A percentile compares a stretch with the other conserved stretches of the same genome.
phyloP scores from a whole-genome alignment of 2,113 vertebrate species.

The Pampusana beccarii region DNA sequence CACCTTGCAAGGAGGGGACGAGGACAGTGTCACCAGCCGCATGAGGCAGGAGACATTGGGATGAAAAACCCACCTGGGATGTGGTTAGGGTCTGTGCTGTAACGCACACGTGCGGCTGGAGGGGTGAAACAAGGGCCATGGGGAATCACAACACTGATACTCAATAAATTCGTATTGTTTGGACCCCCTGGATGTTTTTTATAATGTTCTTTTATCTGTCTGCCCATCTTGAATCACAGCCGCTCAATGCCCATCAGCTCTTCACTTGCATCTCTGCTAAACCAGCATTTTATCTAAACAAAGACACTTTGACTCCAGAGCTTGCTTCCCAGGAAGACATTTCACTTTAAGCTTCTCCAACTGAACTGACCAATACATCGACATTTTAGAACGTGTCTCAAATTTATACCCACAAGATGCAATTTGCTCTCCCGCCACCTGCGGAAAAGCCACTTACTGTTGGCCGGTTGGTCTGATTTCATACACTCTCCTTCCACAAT shows the following conservation, averaged over 20 bases:
- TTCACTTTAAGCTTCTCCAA: neutral
- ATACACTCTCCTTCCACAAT: slow-evolving; percentile 94
- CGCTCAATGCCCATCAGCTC: neutral
- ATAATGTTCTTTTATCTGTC: neutral
- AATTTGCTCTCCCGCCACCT: neutral
- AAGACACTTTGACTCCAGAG: neutral
- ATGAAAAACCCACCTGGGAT: neutral
- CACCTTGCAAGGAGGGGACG: neutral
- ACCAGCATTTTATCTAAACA: neutral
- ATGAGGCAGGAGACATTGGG: fast-evolving
- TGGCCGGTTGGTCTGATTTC: slow-evolving; percentile 86
- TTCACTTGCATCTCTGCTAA: neutral
- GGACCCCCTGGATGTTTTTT: fast-evolving
- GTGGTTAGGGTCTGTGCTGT: neutral
- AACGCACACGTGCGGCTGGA: fast-evolving
- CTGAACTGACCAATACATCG: too few relatives aligned
- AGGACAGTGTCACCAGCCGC: fast-evolving
- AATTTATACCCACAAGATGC: fast-evolving
- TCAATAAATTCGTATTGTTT: neutral
- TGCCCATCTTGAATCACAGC: too few relatives aligned
- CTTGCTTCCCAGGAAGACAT: neutral
- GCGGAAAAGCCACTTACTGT: slow-evolving; percentile 77
- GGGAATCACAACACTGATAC: neutral
- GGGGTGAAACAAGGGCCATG: neutral
- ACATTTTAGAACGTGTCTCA: neutral